phyloP scores from a whole-genome alignment of 2,888 invertebrate species.

The Sphaeridia pumilis region DNA sequence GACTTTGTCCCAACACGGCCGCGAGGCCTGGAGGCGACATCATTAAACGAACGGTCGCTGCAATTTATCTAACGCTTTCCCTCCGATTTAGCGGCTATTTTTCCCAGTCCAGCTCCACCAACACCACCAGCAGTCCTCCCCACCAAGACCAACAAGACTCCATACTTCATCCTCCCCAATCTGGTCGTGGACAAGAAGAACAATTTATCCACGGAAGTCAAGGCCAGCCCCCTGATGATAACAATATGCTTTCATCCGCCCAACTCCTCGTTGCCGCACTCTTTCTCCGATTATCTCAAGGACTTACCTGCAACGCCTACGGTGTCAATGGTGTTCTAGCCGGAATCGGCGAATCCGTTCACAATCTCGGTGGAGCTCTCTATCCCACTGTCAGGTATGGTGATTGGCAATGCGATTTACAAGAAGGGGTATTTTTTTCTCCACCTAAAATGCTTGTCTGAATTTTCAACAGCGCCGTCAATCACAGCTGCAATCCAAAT shows the following conservation, averaged over 20 bases:
- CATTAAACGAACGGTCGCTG: constrained; percentile 39
- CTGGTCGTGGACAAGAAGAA: not conserved
- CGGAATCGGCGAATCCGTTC: constrained; percentile 11
- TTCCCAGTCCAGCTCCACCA: not conserved
- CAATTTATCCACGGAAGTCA: not conserved
- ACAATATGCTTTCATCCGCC: constrained; percentile 14
- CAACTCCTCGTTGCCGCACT: constrained; percentile 38
- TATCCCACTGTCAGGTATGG: constrained; percentile 40
- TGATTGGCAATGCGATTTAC: too few relatives aligned
- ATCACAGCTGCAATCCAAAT: constrained; percentile 44
- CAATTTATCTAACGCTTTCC: constrained; percentile 41
- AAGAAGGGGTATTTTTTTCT: not conserved
- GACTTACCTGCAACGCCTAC: constrained; percentile 44
- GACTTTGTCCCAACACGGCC: constrained; percentile 40
- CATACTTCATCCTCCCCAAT: not conserved
- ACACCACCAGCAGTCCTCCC: not conserved
- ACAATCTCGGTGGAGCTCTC: constrained; percentile 42
- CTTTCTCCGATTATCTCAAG: constrained; percentile 42
- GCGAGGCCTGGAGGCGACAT: constrained; percentile 38
- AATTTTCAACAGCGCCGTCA: constrained; percentile 39
- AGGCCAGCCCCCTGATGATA: not conserved
- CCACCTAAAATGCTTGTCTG: not conserved
- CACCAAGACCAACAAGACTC: not conserved
- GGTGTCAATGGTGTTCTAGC: constrained; percentile 38
- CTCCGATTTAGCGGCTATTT: constrained; percentile 37